Evolutionary conservation across 2,113 vertebrate species (phyloP).

Genomic region (Pyrgilauda ruficollis): DNA sequence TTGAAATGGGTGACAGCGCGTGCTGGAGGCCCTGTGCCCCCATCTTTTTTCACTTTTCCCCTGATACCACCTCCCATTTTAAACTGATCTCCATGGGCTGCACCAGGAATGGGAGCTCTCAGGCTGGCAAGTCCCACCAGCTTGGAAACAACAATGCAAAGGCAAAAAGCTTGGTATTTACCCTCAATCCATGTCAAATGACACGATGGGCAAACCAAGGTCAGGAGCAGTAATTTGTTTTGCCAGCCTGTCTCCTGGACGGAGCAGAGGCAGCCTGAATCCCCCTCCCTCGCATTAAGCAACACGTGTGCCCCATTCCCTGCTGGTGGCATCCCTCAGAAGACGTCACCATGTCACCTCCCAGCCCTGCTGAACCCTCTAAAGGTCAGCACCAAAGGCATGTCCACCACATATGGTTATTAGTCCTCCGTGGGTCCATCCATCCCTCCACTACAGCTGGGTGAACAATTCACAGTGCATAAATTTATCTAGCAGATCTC

Average conservation of each 20-base stretch:
- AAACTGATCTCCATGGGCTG: not conserved
- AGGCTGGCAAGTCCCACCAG: rapidly evolving
- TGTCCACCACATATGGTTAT: conserved; percentile 63
- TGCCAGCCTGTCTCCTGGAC: not conserved
- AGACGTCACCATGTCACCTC: not conserved
- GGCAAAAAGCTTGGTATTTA: not conserved
- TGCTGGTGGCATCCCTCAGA: not conserved
- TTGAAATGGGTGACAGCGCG: not conserved
- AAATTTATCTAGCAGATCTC: conserved; percentile 66
- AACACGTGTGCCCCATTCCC: not conserved
- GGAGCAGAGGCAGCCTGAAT: not conserved
- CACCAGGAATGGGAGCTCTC: not conserved
- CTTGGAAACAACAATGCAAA: not conserved
- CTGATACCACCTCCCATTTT: not conserved
- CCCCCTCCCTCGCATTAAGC: not conserved
- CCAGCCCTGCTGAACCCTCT: conserved; percentile 2
- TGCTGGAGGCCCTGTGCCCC: not conserved
- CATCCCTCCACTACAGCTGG: conserved; percentile 49
- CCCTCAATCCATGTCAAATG: not conserved
- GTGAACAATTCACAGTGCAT: conserved; percentile 65
- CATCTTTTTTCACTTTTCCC: not conserved
- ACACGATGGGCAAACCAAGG: not conserved
- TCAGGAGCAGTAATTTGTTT: not conserved
- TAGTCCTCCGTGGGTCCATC: conserved; percentile 23
- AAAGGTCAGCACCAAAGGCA: conserved; percentile 41